Evolutionary conservation across 2,888 invertebrate species (phyloP), one percentile per base, ranked within the genome.

Genomic region (Dolomedes plantarius): DNA sequence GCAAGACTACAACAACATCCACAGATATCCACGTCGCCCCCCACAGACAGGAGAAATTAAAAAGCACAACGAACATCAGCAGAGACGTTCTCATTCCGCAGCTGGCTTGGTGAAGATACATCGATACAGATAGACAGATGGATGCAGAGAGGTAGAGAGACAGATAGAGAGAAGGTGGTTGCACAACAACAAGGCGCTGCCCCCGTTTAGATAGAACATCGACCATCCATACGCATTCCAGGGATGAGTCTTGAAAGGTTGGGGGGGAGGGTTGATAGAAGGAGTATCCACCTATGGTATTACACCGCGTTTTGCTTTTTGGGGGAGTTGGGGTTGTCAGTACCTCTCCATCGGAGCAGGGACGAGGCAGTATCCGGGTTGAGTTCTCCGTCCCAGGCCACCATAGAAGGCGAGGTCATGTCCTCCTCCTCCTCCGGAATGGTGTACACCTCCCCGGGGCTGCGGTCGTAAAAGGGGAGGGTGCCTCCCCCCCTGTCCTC

Each of bases 371-470:
- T 89, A 76, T 89, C 89, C 39, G 87, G 87, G 68, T 88, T 89
- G 29, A 89, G 87, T 29, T 88, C 87, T 29, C 76, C 73, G 29
- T 73, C 85, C 73, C 75, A 69, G 80, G 82, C 46, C 62, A 31
- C 29, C 50, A 62, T 29, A 46, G 41, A 31, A 36, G 77, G 83
- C 32, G 92, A 92, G 87, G 92, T 92, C 76, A 91, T 90, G 89
- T 92, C 92, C 89, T 92, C 92, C 88, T 92, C 92, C 89, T 92
- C 92, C 89, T 92, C 92, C 11, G 91, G 92, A 83, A 92, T 92
- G 76, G 92, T 92, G 90, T 92, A 92, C 36, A 92, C 92, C 89
- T 92, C 92, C 39, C 92, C 92, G n/a, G 92, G 91, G 50, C 86
- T 86, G 46, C 87, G 78, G 80, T 87, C 88, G 80, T 83, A 88